Evolutionary conservation across 1,140 invertebrate genomes (phyloP).

Genomic region (Lutraria rhynchaena): DNA sequence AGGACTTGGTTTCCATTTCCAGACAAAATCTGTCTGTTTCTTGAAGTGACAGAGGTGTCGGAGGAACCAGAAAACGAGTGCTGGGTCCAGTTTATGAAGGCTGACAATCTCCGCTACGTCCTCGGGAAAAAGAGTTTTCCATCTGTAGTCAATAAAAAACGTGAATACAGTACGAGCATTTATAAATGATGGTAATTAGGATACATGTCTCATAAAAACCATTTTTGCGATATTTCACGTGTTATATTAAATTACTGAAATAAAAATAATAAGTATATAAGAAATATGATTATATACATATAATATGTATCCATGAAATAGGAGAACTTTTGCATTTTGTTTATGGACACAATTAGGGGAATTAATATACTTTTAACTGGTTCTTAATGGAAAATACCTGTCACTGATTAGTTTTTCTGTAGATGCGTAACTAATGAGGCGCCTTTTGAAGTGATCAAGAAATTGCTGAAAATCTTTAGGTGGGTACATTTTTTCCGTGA

Average conservation of each 20-base stretch:
- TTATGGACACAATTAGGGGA: too few species aligned
- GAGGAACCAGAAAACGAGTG: slow-evolving; percentile 45
- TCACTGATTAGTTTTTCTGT: slow-evolving; percentile 4
- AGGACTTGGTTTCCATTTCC: slow-evolving; percentile 34
- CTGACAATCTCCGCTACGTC: not conserved
- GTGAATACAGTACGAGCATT: too few species aligned
- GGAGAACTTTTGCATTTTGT: too few species aligned
- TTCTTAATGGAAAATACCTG: not conserved
- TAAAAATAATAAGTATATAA: too few species aligned
- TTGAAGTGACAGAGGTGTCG: slow-evolving; percentile 43
- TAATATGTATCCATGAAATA: too few species aligned
- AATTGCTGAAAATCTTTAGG: slow-evolving; percentile 32
- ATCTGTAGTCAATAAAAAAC: not conserved
- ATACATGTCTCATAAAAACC: too few species aligned
- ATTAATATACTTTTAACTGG: too few species aligned
- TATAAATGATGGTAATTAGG: too few species aligned
- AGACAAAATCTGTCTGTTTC: slow-evolving; percentile 35
- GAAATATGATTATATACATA: too few species aligned
- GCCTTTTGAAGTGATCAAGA: slow-evolving; percentile 14
- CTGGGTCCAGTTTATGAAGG: slow-evolving; percentile 4
- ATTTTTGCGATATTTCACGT: too few species aligned
- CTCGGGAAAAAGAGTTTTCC: slow-evolving; percentile 9
- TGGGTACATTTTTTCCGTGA: slow-evolving; percentile 20
- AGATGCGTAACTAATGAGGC: slow-evolving; percentile 17
- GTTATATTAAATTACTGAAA: too few species aligned